Conservation (phyloP, 2,113 vertebrate species). For the Gasterosteus aculeatus region DNA sequence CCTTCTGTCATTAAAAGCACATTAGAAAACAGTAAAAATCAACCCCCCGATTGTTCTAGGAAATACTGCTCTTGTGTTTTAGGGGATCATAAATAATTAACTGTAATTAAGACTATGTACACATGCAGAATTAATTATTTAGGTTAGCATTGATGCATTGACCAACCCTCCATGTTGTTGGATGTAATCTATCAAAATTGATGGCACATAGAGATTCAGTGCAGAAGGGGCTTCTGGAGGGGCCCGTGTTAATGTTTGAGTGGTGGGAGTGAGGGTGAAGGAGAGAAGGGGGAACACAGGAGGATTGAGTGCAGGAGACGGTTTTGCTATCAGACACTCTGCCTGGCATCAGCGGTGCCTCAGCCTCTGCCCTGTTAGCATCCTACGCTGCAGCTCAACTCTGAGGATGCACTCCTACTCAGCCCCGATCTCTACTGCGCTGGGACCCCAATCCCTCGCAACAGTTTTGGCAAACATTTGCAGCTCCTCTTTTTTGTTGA, state of each 20-base stretch:
- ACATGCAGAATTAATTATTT: conserved; percentile 78
- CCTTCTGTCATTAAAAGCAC: conserved; percentile 2
- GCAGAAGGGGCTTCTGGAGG: conserved; percentile 17
- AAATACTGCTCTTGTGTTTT: conserved; percentile 56
- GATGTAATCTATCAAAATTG: conserved; percentile 74
- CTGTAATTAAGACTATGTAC: conserved; percentile 79
- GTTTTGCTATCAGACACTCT: conserved; percentile 51
- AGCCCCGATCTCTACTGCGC: conserved; percentile 41
- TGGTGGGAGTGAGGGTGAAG: neutral
- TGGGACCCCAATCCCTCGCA: conserved; percentile 51
- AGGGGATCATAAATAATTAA: conserved; percentile 74
- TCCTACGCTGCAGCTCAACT: conserved; percentile 50
- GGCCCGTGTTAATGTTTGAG: conserved; percentile 5
- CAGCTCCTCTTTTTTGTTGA: conserved; percentile 25
- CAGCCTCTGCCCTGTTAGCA: conserved; percentile 64
- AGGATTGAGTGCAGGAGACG: neutral
- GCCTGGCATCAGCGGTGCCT: conserved; percentile 50
- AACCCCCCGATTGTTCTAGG: conserved; percentile 29
- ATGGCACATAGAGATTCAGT: conserved; percentile 35
- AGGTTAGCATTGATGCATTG: conserved; percentile 75
- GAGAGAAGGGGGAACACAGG: conserved; percentile 13
- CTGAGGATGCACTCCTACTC: conserved; percentile 46
- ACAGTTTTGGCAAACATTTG: conserved; percentile 47
- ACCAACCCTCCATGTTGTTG: conserved; percentile 67
- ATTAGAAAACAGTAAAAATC: conserved; percentile 33